phyloP scores from a whole-genome alignment of 2,888 invertebrate genomes.

The Arctia plantaginis region DNA sequence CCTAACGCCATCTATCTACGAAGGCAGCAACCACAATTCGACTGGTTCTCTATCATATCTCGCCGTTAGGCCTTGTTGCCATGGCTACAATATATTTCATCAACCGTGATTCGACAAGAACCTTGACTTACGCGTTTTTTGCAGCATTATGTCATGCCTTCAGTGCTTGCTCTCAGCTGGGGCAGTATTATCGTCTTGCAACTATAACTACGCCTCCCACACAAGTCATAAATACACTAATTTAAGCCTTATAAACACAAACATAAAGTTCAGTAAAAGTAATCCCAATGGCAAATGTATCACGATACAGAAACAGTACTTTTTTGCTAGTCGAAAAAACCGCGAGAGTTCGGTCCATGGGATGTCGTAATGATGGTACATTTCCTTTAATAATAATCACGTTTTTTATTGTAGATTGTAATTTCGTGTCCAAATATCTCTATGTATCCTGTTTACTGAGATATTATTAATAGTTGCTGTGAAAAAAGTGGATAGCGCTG shows the following conservation, averaged over 20 bases:
- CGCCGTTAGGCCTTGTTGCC: constrained; percentile 39
- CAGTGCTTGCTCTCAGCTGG: constrained; percentile 51
- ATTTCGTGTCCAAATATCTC: constrained; percentile 36
- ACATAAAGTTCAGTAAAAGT: constrained; percentile 16
- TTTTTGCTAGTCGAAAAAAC: constrained; percentile 47
- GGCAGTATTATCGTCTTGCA: constrained; percentile 45
- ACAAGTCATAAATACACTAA: constrained; percentile 4
- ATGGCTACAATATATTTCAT: constrained; percentile 52
- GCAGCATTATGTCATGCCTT: constrained; percentile 64
- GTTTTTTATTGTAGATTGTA: constrained; percentile 45
- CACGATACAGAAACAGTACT: constrained; percentile 31
- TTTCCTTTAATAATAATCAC: constrained; percentile 55
- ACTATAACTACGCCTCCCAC: constrained; percentile 17
- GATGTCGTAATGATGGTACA: constrained; percentile 55
- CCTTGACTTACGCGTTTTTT: constrained; percentile 64
- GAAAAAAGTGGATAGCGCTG: constrained; percentile 18
- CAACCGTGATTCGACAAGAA: constrained; percentile 53
- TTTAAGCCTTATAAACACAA: constrained; percentile 24
- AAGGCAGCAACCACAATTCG: not conserved
- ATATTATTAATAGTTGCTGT: constrained; percentile 22
- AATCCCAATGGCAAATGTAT: not conserved
- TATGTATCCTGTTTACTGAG: constrained; percentile 31
- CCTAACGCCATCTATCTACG: constrained; percentile 20
- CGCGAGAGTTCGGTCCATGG: constrained; percentile 54
- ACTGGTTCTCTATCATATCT: constrained; percentile 3